Percentiles rank a stretch among this genome's conserved stretches.
Evolutionary conservation across 2,113 vertebrate genomes (phyloP).

Genomic region (Epinephelus lanceolatus): DNA sequence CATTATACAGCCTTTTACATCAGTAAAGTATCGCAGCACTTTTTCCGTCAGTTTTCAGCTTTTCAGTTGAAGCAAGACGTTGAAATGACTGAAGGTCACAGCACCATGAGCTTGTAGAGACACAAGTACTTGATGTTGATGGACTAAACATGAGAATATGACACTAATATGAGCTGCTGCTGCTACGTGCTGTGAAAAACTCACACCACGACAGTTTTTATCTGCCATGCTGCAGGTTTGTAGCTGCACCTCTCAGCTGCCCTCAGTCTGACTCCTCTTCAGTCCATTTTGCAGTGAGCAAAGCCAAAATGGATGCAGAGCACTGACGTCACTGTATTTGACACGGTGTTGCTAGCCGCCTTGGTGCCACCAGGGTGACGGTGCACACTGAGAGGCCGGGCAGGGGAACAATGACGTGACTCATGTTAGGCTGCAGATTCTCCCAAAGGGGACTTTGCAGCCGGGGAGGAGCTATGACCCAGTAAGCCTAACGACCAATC

Average conservation of each 20-base stretch:
- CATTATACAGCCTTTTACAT: too few species aligned
- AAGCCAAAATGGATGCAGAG: slow-evolving; percentile 74
- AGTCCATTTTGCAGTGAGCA: slow-evolving; percentile 55
- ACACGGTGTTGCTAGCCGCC: slow-evolving; percentile 68
- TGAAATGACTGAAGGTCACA: slow-evolving; percentile 7
- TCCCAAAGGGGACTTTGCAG: slow-evolving; percentile 46
- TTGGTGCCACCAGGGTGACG: slow-evolving; percentile 64
- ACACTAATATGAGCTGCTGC: background rate
- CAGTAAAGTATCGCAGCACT: too few species aligned
- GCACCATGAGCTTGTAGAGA: background rate
- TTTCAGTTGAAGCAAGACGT: background rate
- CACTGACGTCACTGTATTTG: slow-evolving; percentile 68
- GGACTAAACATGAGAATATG: background rate
- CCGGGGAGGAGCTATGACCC: slow-evolving; percentile 40
- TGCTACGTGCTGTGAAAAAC: background rate
- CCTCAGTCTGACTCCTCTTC: slow-evolving; percentile 39
- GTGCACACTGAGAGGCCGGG: slow-evolving; percentile 21
- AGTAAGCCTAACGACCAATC: slow-evolving; percentile 42
- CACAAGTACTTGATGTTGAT: slow-evolving; percentile 10
- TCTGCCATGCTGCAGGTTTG: background rate
- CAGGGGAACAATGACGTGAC: slow-evolving; percentile 40
- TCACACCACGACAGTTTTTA: background rate
- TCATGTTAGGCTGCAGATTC: slow-evolving; percentile 51
- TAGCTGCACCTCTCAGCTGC: slow-evolving; percentile 32
- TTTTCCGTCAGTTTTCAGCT: background rate